Percentiles rank a stretch among this genome's conserved stretches.
phyloP scores from a whole-genome alignment of 2,888 invertebrate species.

The Piscicola geometra region DNA sequence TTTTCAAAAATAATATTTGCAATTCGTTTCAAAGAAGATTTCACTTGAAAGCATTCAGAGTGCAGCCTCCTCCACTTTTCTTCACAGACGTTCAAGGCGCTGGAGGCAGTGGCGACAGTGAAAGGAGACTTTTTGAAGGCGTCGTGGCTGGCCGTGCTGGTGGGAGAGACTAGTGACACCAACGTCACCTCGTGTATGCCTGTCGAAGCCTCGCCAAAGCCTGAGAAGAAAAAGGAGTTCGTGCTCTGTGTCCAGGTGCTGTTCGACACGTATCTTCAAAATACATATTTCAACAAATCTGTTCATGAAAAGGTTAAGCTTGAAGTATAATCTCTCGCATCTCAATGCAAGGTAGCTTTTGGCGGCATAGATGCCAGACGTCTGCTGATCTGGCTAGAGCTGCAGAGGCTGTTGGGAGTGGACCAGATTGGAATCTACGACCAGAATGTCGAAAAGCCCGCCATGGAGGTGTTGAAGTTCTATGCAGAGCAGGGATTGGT shows the following conservation, averaged over 20 bases:
- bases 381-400: constrained; percentile 40
- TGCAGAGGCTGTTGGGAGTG: constrained; percentile 37
- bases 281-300: too few species aligned
- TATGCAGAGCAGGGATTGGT: constrained; percentile 35
- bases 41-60: too few species aligned
- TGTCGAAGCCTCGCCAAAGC: constrained; percentile 15
- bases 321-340: too few species aligned
- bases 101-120: not conserved
- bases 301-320: too few species aligned
- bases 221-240: constrained; percentile 35
- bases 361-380: constrained; percentile 23
- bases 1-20: too few species aligned
- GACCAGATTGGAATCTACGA: constrained; percentile 36
- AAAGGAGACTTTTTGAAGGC: constrained; percentile 6
- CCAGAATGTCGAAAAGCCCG: constrained; percentile 9
- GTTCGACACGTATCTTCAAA: too few species aligned
- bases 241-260: constrained; percentile 37
- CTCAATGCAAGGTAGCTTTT: constrained; percentile 20
- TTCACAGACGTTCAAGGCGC: too few species aligned
- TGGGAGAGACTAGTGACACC: constrained; percentile 1
- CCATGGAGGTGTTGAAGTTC: constrained; percentile 28
- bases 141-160: not conserved
- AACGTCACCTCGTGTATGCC: constrained; percentile 30
- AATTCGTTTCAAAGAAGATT: too few species aligned
- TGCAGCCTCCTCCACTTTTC: too few species aligned